Evolutionary conservation across 2,888 invertebrate genomes (phyloP), one percentile per base, ranked within the genome.

Genomic region (Nemotelus nigrinus): DNA sequence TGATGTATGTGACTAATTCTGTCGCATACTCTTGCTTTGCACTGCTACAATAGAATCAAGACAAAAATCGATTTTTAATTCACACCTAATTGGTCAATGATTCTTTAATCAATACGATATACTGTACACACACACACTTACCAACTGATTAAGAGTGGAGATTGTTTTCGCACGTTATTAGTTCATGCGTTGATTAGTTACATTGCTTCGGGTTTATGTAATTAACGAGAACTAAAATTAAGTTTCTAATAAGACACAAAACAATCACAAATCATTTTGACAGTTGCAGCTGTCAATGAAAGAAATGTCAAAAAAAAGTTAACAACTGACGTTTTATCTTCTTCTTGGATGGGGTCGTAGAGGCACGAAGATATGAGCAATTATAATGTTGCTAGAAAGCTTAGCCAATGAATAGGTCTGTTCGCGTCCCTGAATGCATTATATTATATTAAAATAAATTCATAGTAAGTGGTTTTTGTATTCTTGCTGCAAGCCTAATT

Each of bases 131-230:
- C 39, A 10, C 63, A 41, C 55, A 64, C 75, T 58, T 64, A 48
- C 70, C 63, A 45, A 57, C 25, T 44, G n/a, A 65, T 44, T 45
- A 39, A 50, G 5, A 10, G 45, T 7, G 64, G 53, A 67, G 57
- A 47, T 41, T 67, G 63, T 48, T n/a, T 44, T 47, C 47, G 64
- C 7, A 63, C 57, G 64, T 10, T 57, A 39, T 5, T 45, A 50
- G 45, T 47, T 10, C 47, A 41, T 10, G 39, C 41, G 43, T 72
- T 76, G 70, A 67, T 76, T 77, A 63, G 77, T 78, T 77, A 78
- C 78, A 78, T 78, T 77, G 60, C 60, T 57, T 55, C 25, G 39
- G 48, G 64, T 78, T 78, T 78, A 78, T 78, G 77, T 78, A 78
- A 78, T 77, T 70, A 78, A 71, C 76, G 45, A 58, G 77, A 63